phyloP scores from a whole-genome alignment of 1,140 invertebrate genomes.

The Trigoniulus corallinus region DNA sequence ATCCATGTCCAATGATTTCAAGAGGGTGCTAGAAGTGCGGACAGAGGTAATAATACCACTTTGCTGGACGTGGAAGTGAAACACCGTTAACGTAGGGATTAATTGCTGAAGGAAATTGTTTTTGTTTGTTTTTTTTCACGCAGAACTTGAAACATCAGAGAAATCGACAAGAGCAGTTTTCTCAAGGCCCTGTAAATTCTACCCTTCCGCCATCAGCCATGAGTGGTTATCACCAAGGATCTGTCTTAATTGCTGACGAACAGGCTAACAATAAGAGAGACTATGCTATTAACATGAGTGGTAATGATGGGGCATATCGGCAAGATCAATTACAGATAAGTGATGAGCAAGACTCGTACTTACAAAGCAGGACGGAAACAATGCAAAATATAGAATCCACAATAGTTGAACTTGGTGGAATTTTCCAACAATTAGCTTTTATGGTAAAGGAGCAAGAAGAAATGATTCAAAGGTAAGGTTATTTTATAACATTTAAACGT shows the following conservation, averaged over 20 bases:
- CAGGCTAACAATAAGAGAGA: slow-evolving; percentile 16
- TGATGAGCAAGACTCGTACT: slow-evolving; percentile 76
- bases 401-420: slow-evolving; percentile 95
- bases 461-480: slow-evolving; percentile 66
- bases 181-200: slow-evolving; percentile 49
- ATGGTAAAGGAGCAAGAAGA: slow-evolving; percentile 99
- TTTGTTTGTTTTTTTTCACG: slow-evolving; percentile 10
- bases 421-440: slow-evolving; percentile 92
- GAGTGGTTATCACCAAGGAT: slow-evolving; percentile 39
- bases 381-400: slow-evolving; percentile 99
- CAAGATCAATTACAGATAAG: slow-evolving; percentile 39
- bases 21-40: slow-evolving; percentile 76
- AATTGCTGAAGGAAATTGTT: slow-evolving; percentile 1
- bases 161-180: slow-evolving; percentile 81
- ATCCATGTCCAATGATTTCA: slow-evolving; percentile 91
- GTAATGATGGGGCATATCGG: slow-evolving; percentile 12
- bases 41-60: too few relatives aligned
- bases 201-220: slow-evolving; percentile 51
- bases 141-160: slow-evolving; percentile 95
- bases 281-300: slow-evolving; percentile 25
- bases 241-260: slow-evolving; percentile 34
- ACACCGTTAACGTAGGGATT: too few relatives aligned
- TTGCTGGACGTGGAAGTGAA: too few relatives aligned
- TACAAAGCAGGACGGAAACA: slow-evolving; percentile 82
- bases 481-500: not conserved